Evolutionary conservation across 2,113 vertebrate genomes (phyloP), one percentile per base, ranked within the genome.

Genomic region (Bufo bufo): DNA sequence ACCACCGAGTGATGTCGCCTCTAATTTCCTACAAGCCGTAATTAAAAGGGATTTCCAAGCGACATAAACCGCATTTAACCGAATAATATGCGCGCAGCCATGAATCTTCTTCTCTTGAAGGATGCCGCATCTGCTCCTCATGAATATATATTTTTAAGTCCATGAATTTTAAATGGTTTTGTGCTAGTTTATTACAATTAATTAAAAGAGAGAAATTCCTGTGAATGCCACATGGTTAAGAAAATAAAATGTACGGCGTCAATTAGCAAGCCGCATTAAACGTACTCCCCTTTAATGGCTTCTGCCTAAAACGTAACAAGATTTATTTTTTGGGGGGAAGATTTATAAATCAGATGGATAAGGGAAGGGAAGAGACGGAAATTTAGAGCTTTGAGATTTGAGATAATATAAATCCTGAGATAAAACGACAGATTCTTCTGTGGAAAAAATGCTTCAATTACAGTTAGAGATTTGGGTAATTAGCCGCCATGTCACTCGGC

Each of bases 181-280:
- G 75, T 86, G 49, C 80, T 20, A 79, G 74, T 79, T 86, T 66
- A 86, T 79, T 79, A 50, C 58, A 79, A 86, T 79, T 86, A 86
- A 79, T 86, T 86, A 69, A 66, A 79, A 77, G 47, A 79, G 85
- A 86, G 58, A 77, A 77, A 78, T 86, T 78, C 59, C 58, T 33
- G 33, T 52, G 85, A 86, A 77, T 86, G 85, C 85, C 74, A 86
- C 75, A 86, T 66, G 85, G 61, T 79, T 78, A 79, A 66, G 75
- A 63, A 66, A 86, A 79, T 79, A 86, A 79, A 79, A 86, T 79
- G 75, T 79, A 66, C 54, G 7, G 58, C 75, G 20, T 65, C 85
- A 86, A 79, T 86, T 86, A 86, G 85, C 49, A 19, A 54, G 52
- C 65, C 78, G 85, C 85, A 86, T 79, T 79, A 54, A 86, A 86